Evolutionary conservation across 2,113 vertebrate species (phyloP).

Genomic region (Petaurus breviceps): DNA sequence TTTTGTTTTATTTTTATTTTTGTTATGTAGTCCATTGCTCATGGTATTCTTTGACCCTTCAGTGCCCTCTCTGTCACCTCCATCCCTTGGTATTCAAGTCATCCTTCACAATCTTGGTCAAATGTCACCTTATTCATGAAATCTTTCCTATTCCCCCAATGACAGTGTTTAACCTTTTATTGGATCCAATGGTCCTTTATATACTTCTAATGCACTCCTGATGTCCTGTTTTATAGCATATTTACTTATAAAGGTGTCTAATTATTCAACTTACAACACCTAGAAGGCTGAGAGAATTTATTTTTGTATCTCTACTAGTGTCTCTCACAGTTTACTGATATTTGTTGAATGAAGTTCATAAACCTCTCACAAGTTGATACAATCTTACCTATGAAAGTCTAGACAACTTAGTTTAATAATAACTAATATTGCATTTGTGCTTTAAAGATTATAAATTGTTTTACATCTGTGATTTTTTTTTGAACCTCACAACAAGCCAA

Average conservation of each 20-base stretch:
- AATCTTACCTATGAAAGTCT: no score
- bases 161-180: background rate
- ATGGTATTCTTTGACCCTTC: background rate
- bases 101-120: background rate
- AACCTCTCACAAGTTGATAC: no score
- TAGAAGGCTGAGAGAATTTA: no score
- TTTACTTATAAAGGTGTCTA: background rate
- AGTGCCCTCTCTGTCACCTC: background rate
- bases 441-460: background rate
- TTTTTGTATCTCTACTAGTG: no score
- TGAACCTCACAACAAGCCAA: background rate
- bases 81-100: background rate
- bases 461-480: background rate
- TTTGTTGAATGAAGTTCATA: no score
- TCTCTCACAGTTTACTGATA: no score
- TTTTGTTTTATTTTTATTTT: background rate
- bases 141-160: background rate
- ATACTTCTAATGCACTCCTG: background rate
- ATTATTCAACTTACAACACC: background rate
- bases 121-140: background rate
- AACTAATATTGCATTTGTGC: no score
- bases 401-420: no score
- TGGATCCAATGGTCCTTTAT: background rate
- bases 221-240: background rate
- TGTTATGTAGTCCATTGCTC: background rate